These are phyloP conservation scores for Lateolabrax maculatus DNA, from an alignment of 2,797 vertebrate genomes.

Conservation along the genomic window DNA sequence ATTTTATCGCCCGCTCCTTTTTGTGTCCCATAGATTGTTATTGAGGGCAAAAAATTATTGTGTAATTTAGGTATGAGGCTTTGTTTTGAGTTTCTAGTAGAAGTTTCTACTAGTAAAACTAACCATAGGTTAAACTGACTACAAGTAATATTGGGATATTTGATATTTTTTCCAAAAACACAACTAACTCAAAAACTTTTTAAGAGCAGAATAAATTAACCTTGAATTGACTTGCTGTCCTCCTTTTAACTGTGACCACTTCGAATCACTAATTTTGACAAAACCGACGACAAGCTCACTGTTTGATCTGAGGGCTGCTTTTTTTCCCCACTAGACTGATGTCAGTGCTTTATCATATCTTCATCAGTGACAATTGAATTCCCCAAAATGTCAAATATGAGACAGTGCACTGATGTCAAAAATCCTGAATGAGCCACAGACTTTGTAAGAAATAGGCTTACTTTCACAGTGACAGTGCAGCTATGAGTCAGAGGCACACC, in stretches of 20 bases:
- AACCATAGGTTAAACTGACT: not conserved
- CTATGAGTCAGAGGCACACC: constrained; percentile 32
- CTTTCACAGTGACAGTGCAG: constrained; percentile 16
- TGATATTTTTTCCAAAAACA: not conserved
- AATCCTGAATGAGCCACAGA: not conserved
- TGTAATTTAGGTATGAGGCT: not conserved
- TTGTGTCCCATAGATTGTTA: not conserved
- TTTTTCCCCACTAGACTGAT: not conserved
- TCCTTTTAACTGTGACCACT: constrained; percentile 11
- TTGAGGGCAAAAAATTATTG: not conserved
- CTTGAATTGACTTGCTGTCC: constrained; percentile 14
- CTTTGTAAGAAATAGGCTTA: constrained; percentile 10
- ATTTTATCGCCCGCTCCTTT: too few relatives aligned
- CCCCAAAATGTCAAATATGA: constrained; percentile 10
- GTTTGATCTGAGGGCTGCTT: constrained; percentile 11
- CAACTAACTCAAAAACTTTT: not conserved
- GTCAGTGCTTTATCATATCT: not conserved
- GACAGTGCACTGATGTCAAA: not conserved
- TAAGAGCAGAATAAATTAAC: not conserved
- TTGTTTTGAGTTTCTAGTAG: constrained; percentile 12
- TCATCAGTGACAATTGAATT: constrained; percentile 2
- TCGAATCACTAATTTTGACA: constrained; percentile 11
- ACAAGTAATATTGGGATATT: not conserved
- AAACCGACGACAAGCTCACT: not conserved
- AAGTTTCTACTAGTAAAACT: not conserved